Evolutionary conservation across 2,888 invertebrate species (phyloP).

Genomic region (Tanypteryx hageni): DNA sequence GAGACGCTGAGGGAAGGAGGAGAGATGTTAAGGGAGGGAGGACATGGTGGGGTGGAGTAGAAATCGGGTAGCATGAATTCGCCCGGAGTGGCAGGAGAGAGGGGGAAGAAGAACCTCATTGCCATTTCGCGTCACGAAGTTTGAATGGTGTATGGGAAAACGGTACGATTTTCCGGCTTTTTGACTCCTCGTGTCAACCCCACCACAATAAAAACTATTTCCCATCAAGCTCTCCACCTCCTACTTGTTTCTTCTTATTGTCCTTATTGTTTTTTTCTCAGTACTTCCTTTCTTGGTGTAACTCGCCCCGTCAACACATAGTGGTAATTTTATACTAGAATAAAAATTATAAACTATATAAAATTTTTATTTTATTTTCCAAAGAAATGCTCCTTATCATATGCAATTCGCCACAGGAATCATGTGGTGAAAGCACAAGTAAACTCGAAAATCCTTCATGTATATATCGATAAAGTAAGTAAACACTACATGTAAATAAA

Average conservation of each 20-base stretch:
- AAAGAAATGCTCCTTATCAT: no score
- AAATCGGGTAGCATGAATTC: slow-evolving; percentile 13
- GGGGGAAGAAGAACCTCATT: slow-evolving; percentile 46
- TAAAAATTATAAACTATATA: no score
- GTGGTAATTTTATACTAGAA: no score
- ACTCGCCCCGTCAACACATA: no score
- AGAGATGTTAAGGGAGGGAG: neutral
- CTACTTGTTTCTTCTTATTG: neutral
- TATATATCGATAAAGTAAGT: no score
- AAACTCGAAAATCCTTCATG: no score
- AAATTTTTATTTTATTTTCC: no score
- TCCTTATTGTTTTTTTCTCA: neutral
- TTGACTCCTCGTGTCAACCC: slow-evolving; percentile 54
- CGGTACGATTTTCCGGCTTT: slow-evolving; percentile 61
- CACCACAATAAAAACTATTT: slow-evolving; percentile 34
- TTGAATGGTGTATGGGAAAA: slow-evolving; percentile 62
- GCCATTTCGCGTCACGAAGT: slow-evolving; percentile 62
- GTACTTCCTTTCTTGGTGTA: no score
- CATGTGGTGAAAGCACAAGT: no score
- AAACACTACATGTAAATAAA: neutral
- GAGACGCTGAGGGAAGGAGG: neutral
- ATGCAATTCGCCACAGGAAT: no score
- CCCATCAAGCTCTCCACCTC: neutral
- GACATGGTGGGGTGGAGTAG: no score
- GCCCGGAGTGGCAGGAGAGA: slow-evolving; percentile 39